Evolutionary conservation across 1,140 invertebrate genomes (phyloP), one percentile per base, ranked within the genome.

Genomic region (Drosophila suzukii): DNA sequence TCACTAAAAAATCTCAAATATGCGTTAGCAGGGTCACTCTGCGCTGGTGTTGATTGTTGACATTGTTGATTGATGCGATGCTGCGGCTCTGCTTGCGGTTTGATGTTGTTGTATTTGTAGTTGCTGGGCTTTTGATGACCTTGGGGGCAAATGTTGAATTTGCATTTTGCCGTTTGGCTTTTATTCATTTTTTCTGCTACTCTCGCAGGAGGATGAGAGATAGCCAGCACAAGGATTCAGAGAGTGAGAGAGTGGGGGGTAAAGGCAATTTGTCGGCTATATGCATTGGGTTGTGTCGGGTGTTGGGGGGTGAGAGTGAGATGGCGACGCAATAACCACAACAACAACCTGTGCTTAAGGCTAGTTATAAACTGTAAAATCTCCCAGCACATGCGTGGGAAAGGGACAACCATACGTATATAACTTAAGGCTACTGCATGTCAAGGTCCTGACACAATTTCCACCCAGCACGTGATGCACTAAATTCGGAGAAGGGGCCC

Each of bases 371-470:
- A 36, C 39, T 34, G 51, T 13, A 44, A 36, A 55, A 44, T 38
- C 54, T 17, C 44, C 36, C 43, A 49, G 4, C 36, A 34, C 20
- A 43, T 53, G 49, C 36, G 61, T 54, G 61, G 12, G 15, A 56
- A 20, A 70, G 24, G 34, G 67, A 70, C 36, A 24, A 20, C 49
- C 51, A 62, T 60, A 75, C 70, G 65, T 57, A 81, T 74, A 66
- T 81, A 79, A 61, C 78, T 74, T 83, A 83, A 30, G 34, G 39
- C 30, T 84, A 84, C 62, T 32, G 81, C 66, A 73, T 84, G 81
- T 85, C 81, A 84, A 84, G 81, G 81, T 85, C 81, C 62, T 76
- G 81, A 84, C 81, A 85, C 81, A 65, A 80, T 85, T 85, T 78
- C 44, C 20, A 17, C 49, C 27, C 27, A 73, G 67, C 81, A 84